Base-by-base conservation (phyloP, 2,888 invertebrate species). In the Harpagoxenus sublaevis region DNA sequence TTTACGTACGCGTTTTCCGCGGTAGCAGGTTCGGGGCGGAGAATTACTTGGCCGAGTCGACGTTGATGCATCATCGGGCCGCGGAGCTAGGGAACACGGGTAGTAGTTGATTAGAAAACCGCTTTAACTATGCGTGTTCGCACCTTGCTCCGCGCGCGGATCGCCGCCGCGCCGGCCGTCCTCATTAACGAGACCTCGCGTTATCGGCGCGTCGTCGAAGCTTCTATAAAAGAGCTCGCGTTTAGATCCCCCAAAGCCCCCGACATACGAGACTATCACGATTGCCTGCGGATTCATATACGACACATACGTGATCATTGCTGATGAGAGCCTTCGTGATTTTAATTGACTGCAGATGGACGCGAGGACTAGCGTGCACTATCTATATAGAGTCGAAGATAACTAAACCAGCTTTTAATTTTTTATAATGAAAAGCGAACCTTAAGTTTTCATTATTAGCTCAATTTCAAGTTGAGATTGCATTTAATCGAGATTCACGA, bases 31-130 rank as follows among this genome's bases (percentile, higher is more conserved):
- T n/a, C 51, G 23, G 60, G 39, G 60, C 28, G 62, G 62, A 82
- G n/a, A 60, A 45, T 3, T 12, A 45, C 18, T 65, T 28, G 12
- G 23, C 15, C n/a, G 62, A 51, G 77, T 48, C 60, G 31, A 62
- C n/a, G 79, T n/a, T 66, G 79, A 87, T 83, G 78, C 77, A 86
- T 88, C 81, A 86, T 74, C 68, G 78, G 23, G 10, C 10, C 18
- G 62, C 48, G 15, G 62, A 39, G 23, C 23, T 23, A 23, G 70
- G 51, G 39, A 86, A 84, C 85, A 84, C 81, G 86, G 51, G 83
- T 85, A 84, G 85, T 86, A 31, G 60, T 71, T 78, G 89, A 90
- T 90, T 90, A 89, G 86, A 87, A 83, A 85, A 81, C 71, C 68
- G 81, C 66, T 84, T 84, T 87, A 87, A 85, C 63, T 81, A 81